Base-by-base conservation (phyloP, 1,140 invertebrate species). In the Ceratina japonica region DNA sequence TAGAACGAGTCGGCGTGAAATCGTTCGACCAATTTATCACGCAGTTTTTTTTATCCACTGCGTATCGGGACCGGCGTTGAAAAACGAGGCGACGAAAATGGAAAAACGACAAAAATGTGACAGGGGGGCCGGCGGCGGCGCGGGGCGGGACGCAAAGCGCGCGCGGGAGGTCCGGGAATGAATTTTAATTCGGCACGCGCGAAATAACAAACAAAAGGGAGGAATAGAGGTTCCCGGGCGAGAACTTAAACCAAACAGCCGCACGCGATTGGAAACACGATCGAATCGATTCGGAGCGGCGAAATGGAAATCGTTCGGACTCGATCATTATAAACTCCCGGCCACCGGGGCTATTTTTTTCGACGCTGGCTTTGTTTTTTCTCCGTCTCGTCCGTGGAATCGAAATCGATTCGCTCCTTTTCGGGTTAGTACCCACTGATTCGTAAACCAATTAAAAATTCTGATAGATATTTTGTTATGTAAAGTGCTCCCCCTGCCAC, bases 121-220 rank as follows among this genome's bases (percentile, higher is more conserved):
- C 44, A 22, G 54, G 16, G 13, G 52, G n/a, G n/a, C n/a, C n/a
- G n/a, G n/a, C n/a, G n/a, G n/a, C 27, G 22, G 71, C 22, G 68
- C 44, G 63, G 71, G 52, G 31, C 63, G 54, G 66, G 13, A 24
- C 22, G 69, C 37, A 71, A 71, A 71, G 24, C 70, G 37, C 24
- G 37, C 24, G 22, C 56, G 56, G 31, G 24, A 54, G 27, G 24
- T 4, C 13, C 22, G 56, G 75, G 75, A 72, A 72, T 72, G 75
- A 72, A 78, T 78, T 84, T 85, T 86, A 86, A 86, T 86, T 84
- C 79, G 83, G 84, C 73, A 86, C 84, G 84, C 84, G 84, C 83
- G 84, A 86, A 86, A 85, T 86, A 86, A 86, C 83, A 86, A 86
- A 86, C 84, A 86, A 86, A 85, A 79, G 83, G 65, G 80, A 72